phyloP scores from a whole-genome alignment of 2,888 invertebrate species.

The Mimas tiliae region DNA sequence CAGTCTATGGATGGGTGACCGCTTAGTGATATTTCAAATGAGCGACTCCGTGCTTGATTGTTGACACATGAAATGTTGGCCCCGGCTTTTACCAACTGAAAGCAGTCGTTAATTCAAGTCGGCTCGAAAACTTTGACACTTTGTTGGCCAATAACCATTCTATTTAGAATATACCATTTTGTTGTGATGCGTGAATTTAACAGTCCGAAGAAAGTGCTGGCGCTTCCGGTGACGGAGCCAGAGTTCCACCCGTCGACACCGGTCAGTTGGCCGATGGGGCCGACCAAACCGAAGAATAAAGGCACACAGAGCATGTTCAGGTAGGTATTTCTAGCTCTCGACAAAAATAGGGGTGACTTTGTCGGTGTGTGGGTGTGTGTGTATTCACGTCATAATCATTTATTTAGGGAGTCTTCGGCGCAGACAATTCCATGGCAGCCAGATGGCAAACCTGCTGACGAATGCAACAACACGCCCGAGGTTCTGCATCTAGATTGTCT shows the following conservation, averaged over 20 bases:
- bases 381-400: too few species aligned
- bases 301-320: conserved; percentile 88
- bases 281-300: conserved; percentile 60
- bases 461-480: conserved; percentile 84
- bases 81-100: too few species aligned
- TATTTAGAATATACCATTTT: too few species aligned
- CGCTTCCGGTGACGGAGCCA: conserved; percentile 50
- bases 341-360: background rate
- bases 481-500: conserved; percentile 87
- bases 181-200: background rate
- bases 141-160: too few species aligned
- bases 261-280: conserved; percentile 18
- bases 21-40: too few species aligned
- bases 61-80: too few species aligned
- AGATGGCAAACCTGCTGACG: conserved; percentile 55
- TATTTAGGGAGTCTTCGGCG: conserved; percentile 87
- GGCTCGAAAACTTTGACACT: too few species aligned
- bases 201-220: conserved; percentile 64
- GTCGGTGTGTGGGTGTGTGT: too few species aligned
- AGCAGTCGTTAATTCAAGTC: too few species aligned
- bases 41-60: too few species aligned
- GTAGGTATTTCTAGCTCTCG: conserved; percentile 40
- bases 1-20: too few species aligned
- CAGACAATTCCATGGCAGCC: conserved; percentile 93
- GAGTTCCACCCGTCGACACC: conserved; percentile 64